phyloP scores from a whole-genome alignment of 2,113 vertebrate species.

The Callorhinus ursinus region DNA sequence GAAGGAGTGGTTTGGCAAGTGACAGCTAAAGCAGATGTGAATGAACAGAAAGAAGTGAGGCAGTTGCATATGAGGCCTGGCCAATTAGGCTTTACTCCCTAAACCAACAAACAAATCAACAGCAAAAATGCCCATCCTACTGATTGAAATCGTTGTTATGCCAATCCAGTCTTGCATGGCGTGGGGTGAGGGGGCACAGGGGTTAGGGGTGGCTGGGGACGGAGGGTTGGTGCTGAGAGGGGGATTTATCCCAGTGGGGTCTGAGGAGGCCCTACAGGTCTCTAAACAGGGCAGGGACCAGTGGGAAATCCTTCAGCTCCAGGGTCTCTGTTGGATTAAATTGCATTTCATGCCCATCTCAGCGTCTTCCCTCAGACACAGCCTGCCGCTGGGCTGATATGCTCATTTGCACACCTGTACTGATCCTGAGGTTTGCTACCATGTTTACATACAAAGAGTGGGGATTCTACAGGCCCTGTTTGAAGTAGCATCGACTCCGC shows the following conservation, averaged over 20 bases:
- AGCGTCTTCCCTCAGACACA: not conserved
- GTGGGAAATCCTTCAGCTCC: not conserved
- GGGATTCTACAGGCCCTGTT: not conserved
- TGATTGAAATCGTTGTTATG: not conserved
- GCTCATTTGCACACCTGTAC: accelerated
- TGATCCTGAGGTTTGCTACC: not conserved
- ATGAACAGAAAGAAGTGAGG: not conserved
- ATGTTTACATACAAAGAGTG: accelerated
- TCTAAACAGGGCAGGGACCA: not conserved
- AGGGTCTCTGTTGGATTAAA: not conserved
- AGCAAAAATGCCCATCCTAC: not conserved
- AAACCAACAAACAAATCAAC: not conserved
- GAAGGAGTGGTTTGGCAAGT: not conserved
- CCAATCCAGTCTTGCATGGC: not conserved
- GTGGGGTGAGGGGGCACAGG: not conserved
- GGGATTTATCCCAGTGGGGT: not conserved
- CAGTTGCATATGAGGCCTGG: not conserved
- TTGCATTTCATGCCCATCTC: not conserved
- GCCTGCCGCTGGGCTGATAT: accelerated
- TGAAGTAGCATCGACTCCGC: not conserved
- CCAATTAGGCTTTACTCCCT: not conserved
- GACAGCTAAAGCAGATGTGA: not conserved
- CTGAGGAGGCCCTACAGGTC: not conserved
- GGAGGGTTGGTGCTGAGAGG: not conserved
- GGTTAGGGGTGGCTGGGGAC: not conserved